Evolutionary conservation across 2,888 invertebrate genomes (phyloP).

Genomic region (Synergus umbraculus): DNA sequence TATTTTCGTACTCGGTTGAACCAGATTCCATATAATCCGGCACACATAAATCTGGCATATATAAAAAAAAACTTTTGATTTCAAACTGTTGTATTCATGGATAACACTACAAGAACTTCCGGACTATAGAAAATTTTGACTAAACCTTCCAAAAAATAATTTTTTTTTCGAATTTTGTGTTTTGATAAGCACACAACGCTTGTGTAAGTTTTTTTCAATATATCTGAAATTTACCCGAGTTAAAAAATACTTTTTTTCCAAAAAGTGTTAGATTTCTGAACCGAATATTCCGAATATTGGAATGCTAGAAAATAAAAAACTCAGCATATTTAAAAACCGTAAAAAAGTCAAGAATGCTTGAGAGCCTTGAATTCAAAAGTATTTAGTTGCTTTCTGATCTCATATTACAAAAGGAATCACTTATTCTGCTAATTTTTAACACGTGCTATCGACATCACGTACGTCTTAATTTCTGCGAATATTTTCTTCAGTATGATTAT

Average conservation of each 20-base stretch:
- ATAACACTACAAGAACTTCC: too few species aligned
- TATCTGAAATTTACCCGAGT: too few species aligned
- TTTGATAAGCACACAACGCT: neutral
- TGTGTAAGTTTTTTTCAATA: too few species aligned
- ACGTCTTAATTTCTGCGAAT: neutral
- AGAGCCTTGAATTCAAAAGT: neutral
- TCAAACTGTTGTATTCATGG: too few species aligned
- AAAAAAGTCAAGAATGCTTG: neutral
- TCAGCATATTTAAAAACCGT: neutral
- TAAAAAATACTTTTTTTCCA: too few species aligned
- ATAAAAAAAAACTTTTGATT: too few species aligned
- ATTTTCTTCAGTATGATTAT: too few species aligned
- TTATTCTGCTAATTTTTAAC: slow-evolving; percentile 12
- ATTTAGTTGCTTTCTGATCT: neutral
- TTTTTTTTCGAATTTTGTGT: neutral
- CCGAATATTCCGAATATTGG: neutral
- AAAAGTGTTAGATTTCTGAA: too few species aligned
- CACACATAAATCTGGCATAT: neutral
- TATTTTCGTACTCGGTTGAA: slow-evolving; percentile 36
- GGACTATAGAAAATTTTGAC: too few species aligned
- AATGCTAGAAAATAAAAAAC: neutral
- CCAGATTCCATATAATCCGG: slow-evolving; percentile 31
- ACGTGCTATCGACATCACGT: neutral
- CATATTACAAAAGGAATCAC: neutral
- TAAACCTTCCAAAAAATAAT: too few species aligned